A percentile compares a stretch with the other conserved stretches of the same genome.
phyloP scores from a whole-genome alignment of 2,113 vertebrate species.

The Corvus hawaiiensis region DNA sequence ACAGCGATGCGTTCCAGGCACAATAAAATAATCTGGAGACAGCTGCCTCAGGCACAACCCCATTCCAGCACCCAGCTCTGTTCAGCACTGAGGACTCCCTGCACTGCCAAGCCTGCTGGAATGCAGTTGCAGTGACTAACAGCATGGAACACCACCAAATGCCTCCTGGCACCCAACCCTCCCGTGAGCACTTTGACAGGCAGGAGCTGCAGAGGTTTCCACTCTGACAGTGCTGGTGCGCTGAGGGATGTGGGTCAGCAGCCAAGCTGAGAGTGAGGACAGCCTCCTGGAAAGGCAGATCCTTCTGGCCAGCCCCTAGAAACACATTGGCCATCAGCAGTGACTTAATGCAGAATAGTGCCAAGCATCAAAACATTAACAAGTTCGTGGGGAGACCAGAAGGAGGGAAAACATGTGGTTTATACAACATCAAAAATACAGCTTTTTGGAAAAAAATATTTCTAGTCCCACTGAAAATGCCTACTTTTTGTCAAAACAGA shows the following conservation, averaged over 20 bases:
- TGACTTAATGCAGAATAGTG: background rate
- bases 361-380: fast-evolving
- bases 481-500: background rate
- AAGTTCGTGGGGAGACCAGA: background rate
- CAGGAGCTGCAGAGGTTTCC: background rate
- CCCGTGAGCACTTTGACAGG: fast-evolving
- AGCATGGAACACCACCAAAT: background rate
- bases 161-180: background rate
- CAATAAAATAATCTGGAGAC: background rate
- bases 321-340: fast-evolving
- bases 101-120: background rate
- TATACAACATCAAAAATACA: background rate
- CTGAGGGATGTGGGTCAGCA: background rate
- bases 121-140: fast-evolving
- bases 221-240: too few relatives aligned
- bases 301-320: background rate
- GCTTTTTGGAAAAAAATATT: background rate
- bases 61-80: background rate
- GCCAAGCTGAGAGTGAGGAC: background rate
- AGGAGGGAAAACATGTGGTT: background rate
- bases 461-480: background rate
- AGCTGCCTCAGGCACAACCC: background rate
- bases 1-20: fast-evolving
- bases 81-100: background rate
- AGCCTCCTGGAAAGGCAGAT: background rate